Evolutionary conservation across 2,797 vertebrate species (phyloP).

Genomic region (Bradypodion ventrale): DNA sequence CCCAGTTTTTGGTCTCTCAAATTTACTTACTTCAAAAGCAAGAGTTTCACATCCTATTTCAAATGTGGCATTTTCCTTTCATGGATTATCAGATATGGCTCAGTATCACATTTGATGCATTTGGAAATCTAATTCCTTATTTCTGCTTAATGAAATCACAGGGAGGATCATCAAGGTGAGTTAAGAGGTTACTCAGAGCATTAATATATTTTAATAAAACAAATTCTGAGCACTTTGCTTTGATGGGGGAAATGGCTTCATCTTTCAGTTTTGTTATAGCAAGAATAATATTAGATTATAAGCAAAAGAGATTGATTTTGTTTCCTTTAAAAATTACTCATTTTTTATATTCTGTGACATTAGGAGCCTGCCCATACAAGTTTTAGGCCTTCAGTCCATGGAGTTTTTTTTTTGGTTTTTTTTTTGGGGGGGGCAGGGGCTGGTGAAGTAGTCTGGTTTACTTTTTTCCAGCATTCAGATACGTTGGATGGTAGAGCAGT

Average conservation of each 20-base stretch:
- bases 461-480: no score
- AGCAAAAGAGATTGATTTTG: background rate
- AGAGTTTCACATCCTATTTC: constrained; percentile 2
- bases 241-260: background rate
- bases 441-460: no score
- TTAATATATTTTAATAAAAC: background rate
- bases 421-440: no score
- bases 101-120: background rate
- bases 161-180: background rate
- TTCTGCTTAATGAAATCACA: background rate
- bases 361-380: no score
- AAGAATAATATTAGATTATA: background rate
- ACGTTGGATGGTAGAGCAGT: no score
- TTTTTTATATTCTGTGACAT: no score
- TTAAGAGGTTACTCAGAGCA: background rate
- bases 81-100: background rate
- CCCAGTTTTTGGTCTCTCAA: background rate
- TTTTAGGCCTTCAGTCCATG: no score
- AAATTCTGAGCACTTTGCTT: background rate
- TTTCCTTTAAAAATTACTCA: background rate
- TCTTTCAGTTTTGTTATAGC: background rate
- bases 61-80: background rate
- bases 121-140: background rate
- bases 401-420: no score
- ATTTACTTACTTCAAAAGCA: constrained; percentile 11